Evolutionary conservation across 2,888 invertebrate species (phyloP), one percentile per base, ranked within the genome.

Genomic region (Euplagia quadripunctaria): DNA sequence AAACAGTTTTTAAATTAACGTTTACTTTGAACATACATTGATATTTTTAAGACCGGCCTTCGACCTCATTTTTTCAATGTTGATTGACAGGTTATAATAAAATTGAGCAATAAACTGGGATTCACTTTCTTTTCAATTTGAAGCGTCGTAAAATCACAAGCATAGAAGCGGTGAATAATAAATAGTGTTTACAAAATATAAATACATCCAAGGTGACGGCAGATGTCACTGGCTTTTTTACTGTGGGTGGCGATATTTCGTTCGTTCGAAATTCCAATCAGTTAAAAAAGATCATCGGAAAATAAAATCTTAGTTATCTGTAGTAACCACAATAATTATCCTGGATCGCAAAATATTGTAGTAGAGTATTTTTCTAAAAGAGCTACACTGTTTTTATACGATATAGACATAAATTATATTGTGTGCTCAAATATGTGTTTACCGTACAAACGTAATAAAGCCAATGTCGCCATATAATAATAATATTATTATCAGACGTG

Each of bases 191-290:
- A 82, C 70, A 83, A 81, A 83, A 84, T 80, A 85, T 82, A 88
- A 90, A 91, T 90, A 89, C 80, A 43, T 78, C 82, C 88, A 90
- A 90, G 88, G 90, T 88, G 85, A 89, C 79, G 70, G 77, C 84
- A 78, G 85, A 86, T 89, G 88, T 90, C 90, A 89, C 85, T 88
- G 89, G 82, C 88, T 85, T 78, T 84, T 85, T 83, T 85, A 83
- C 84, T 80, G 89, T 88, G 80, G 89, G 87, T 86, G 86, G 75
- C 72, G 74, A 80, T 77, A 31, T 31, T 81, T 82, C 79, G 79
- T 77, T 72, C 68, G 71, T 69, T 71, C 75, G 79, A 73, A 79
- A 70, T 61, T 55, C 77, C 75, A 74, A 76, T 78, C 71, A 68
- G 65, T 77, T 76, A 78, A 81, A 82, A 70, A 75, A 75, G 20